These are phyloP conservation scores for Xestia c-nigrum DNA, from an alignment of 2,888 invertebrate genomes.

Conservation along the genomic window DNA sequence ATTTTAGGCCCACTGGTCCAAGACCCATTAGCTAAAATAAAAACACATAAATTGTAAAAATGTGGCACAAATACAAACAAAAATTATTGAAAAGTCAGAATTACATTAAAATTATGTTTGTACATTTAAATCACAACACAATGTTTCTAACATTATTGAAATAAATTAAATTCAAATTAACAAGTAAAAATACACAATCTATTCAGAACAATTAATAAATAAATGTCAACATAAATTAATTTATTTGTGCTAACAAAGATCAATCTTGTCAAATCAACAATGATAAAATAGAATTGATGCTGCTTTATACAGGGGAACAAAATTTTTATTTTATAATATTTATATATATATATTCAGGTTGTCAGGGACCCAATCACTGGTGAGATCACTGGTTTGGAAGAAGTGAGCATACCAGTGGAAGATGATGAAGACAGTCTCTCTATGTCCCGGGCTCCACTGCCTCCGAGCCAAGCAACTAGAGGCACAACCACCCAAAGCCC, in stretches of 20 bases:
- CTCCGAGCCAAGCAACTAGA: slow-evolving; percentile 92
- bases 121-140: too few species aligned
- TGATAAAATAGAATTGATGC: not conserved
- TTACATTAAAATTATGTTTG: too few species aligned
- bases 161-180: too few species aligned
- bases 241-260: not conserved
- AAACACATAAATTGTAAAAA: too few species aligned
- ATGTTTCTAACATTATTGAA: too few species aligned
- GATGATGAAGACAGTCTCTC: slow-evolving; percentile 91
- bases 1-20: too few species aligned
- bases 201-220: too few species aligned
- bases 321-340: not conserved
- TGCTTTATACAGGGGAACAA: not conserved
- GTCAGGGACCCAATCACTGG: slow-evolving; percentile 94
- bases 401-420: slow-evolving; percentile 88
- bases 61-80: too few species aligned
- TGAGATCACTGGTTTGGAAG: slow-evolving; percentile 91
- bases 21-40: too few species aligned
- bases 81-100: too few species aligned
- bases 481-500: slow-evolving; percentile 96
- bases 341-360: slow-evolving; percentile 81
- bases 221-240: too few species aligned
- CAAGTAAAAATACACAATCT: too few species aligned
- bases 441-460: slow-evolving; percentile 94
- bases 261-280: not conserved